Conservation (phyloP, 2,797 vertebrate genomes). For the Pogoniulus pusillus region DNA sequence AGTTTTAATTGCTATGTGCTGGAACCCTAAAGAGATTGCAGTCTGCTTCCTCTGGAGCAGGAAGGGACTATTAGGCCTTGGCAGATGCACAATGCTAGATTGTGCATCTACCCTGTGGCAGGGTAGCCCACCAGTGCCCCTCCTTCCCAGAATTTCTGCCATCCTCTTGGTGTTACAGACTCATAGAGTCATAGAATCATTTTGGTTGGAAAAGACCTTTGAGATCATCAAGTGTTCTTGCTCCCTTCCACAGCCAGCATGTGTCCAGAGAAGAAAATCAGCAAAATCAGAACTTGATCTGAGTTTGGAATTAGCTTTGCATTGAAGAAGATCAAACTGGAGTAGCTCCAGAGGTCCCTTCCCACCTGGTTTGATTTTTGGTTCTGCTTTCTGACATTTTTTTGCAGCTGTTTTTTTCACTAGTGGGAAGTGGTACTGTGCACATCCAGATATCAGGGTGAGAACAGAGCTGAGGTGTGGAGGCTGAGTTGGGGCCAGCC, state of each 20-base stretch:
- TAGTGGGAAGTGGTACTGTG: too few species aligned
- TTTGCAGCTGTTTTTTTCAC: neutral
- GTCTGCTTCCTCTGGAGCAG: neutral
- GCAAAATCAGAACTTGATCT: neutral
- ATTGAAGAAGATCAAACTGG: neutral
- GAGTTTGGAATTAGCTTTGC: neutral
- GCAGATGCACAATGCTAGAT: neutral
- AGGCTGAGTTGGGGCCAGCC: neutral
- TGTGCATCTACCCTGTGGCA: neutral
- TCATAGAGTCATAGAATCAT: too few species aligned
- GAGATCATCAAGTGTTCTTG: too few species aligned
- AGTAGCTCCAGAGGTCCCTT: neutral
- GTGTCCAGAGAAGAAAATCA: neutral
- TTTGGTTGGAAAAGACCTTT: too few species aligned
- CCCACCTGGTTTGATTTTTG: neutral
- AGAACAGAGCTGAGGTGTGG: neutral
- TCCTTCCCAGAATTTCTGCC: neutral
- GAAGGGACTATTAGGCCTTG: neutral
- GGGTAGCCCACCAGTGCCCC: neutral
- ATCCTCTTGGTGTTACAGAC: neutral
- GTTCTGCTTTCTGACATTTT: neutral
- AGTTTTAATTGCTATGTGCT: neutral
- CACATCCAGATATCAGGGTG: neutral
- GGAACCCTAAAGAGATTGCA: neutral
- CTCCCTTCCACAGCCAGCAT: neutral